phyloP scores from a whole-genome alignment of 2,113 vertebrate genomes.

The Ameiurus melas region DNA sequence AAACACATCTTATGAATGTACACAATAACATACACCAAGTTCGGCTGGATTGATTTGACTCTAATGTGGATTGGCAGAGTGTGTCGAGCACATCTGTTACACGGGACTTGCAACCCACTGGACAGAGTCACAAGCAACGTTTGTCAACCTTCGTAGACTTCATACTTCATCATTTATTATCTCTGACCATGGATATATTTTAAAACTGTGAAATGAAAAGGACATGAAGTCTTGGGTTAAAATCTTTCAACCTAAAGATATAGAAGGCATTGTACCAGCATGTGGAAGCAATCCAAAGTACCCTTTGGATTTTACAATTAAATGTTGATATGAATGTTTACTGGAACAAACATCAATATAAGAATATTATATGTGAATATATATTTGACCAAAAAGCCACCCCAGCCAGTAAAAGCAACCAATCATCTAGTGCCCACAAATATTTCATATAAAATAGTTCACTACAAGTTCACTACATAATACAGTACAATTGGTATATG shows the following conservation, averaged over 20 bases:
- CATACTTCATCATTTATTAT: constrained; percentile 28
- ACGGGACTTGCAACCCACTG: constrained; percentile 32
- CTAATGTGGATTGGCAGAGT: constrained; percentile 48
- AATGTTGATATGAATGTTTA: neutral
- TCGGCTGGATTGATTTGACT: constrained; percentile 13
- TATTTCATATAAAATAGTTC: neutral
- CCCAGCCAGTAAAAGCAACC: neutral
- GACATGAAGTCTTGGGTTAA: neutral
- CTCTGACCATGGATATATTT: constrained; percentile 9
- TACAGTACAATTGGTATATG: neutral
- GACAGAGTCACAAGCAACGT: constrained; percentile 22
- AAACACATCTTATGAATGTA: neutral
- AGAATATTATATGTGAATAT: neutral
- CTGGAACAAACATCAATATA: neutral
- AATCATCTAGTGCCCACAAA: neutral
- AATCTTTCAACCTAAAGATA: neutral
- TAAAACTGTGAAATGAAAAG: neutral
- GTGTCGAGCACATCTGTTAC: constrained; percentile 52
- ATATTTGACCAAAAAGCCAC: neutral
- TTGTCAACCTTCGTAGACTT: neutral
- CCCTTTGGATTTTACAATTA: neutral
- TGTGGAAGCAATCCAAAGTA: neutral
- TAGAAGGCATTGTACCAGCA: no score
- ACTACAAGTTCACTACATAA: neutral
- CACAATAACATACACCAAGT: neutral